phyloP scores from a whole-genome alignment of 1,140 invertebrate species.

The Myzus persicae region DNA sequence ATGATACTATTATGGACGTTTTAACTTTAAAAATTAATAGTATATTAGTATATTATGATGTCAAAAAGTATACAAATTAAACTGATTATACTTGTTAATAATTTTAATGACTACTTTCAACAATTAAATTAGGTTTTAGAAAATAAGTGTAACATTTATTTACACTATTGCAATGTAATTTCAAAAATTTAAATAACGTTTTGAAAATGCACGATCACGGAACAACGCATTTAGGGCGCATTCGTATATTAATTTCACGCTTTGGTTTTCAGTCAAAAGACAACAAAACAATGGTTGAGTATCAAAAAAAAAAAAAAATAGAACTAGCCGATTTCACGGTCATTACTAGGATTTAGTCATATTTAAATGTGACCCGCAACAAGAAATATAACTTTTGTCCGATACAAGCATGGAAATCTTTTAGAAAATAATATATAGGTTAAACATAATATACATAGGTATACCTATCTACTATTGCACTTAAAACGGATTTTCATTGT shows the following conservation, averaged over 20 bases:
- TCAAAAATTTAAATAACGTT: background rate
- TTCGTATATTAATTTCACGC: constrained; percentile 1
- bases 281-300: background rate
- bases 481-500: background rate
- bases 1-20: background rate
- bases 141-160: background rate
- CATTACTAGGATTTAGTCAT: background rate
- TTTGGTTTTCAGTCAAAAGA: background rate
- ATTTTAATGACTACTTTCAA: background rate
- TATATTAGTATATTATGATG: background rate
- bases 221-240: background rate
- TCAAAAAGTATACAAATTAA: background rate
- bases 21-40: background rate
- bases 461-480: too few relatives aligned
- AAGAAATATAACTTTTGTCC: background rate
- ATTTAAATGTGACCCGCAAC: background rate
- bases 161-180: background rate
- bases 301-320: background rate
- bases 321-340: background rate
- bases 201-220: background rate
- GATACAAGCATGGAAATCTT: background rate
- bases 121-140: background rate
- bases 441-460: background rate
- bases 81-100: background rate
- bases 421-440: background rate